Percentiles rank a stretch among this genome's conserved stretches.
phyloP scores from a whole-genome alignment of 2,888 invertebrate genomes.

The Ophonus ardosiacus region DNA sequence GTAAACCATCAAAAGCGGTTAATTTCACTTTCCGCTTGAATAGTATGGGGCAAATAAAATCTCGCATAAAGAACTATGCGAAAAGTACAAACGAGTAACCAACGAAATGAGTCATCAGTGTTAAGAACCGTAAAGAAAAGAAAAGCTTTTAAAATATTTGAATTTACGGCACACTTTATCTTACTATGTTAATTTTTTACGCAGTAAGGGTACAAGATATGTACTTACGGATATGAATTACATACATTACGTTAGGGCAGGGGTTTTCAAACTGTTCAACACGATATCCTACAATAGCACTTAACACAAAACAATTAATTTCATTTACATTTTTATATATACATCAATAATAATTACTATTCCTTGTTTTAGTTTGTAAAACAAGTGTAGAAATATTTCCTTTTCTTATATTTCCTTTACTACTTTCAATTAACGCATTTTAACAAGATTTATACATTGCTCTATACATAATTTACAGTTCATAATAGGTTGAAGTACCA shows the following conservation, averaged over 20 bases:
- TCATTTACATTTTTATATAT: background rate
- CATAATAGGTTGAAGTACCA: background rate
- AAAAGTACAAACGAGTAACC: slow-evolving; percentile 4
- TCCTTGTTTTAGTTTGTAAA: background rate
- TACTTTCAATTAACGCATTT: background rate
- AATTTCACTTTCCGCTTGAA: slow-evolving; percentile 33
- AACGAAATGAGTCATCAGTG: slow-evolving; percentile 51
- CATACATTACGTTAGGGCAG: slow-evolving; percentile 55
- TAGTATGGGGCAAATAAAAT: slow-evolving; percentile 23
- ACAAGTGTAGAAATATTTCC: background rate
- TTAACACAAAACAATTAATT: background rate
- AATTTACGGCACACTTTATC: slow-evolving; percentile 61
- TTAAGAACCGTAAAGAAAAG: slow-evolving; percentile 48
- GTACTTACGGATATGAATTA: slow-evolving; percentile 63
- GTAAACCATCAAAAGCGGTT: background rate
- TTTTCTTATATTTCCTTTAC: background rate
- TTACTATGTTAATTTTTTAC: slow-evolving; percentile 63
- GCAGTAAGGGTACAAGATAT: slow-evolving; percentile 61
- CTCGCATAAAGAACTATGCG: background rate
- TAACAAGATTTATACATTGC: background rate
- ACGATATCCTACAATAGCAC: background rate
- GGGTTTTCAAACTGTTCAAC: background rate
- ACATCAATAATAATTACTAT: background rate
- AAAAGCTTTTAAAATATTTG: slow-evolving; percentile 63
- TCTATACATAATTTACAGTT: background rate